Conservation (phyloP, 2,888 invertebrate genomes). For the Drosophila falleni region DNA sequence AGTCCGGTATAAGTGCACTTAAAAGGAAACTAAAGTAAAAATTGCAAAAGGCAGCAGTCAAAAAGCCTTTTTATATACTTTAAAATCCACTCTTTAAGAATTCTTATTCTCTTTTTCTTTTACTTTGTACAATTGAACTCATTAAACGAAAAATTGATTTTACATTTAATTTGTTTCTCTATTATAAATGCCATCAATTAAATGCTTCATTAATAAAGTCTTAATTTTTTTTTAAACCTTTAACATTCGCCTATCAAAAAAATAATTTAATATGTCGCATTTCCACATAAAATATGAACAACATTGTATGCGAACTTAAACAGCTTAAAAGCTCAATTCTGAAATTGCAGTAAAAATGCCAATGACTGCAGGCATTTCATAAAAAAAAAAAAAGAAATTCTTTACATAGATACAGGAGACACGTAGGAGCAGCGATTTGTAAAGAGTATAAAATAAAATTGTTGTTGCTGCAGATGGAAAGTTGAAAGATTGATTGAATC, state of each 20-base stretch:
- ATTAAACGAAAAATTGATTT: neutral
- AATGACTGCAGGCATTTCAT: neutral
- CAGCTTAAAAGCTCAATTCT: slow-evolving; percentile 2
- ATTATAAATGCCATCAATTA: neutral
- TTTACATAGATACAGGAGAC: neutral
- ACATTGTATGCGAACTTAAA: slow-evolving; percentile 2
- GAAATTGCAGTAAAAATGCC: slow-evolving; percentile 16
- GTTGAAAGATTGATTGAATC: slow-evolving; percentile 46
- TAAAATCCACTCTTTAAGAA: neutral
- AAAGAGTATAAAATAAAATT: slow-evolving; percentile 3
- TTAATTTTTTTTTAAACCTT: neutral
- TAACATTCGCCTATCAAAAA: neutral
- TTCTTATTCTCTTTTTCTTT: neutral
- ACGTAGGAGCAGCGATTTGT: neutral
- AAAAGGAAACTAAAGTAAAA: neutral
- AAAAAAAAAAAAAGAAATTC: slow-evolving; percentile 3
- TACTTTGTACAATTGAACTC: neutral
- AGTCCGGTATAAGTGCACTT: neutral
- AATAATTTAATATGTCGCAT: slow-evolving; percentile 8
- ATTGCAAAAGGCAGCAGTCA: neutral
- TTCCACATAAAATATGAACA: slow-evolving; percentile 11
- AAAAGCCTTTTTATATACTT: neutral
- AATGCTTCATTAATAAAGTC: slow-evolving; percentile 4
- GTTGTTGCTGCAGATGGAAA: slow-evolving; percentile 6
- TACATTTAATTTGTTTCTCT: neutral